Percentiles rank a stretch among this genome's conserved stretches.
Evolutionary conservation across 2,888 invertebrate genomes (phyloP).

Genomic region (Corbicula japonica): DNA sequence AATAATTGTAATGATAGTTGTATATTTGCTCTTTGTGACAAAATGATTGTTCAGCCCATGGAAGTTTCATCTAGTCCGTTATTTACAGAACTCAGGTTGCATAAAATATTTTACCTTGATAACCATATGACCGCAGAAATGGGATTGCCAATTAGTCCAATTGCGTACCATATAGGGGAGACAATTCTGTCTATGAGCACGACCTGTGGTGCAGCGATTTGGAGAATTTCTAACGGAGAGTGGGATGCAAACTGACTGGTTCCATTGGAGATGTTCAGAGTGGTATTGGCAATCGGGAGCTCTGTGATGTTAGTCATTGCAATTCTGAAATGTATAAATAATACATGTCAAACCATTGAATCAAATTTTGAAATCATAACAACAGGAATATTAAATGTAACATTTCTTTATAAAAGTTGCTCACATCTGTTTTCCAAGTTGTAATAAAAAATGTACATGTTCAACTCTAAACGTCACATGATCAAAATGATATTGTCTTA

Average conservation of each 20-base stretch:
- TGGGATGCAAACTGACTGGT: slow-evolving; percentile 36
- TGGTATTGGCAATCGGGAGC: neutral
- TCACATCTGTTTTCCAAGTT: too few relatives aligned
- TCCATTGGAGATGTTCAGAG: neutral
- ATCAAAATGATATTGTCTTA: too few relatives aligned
- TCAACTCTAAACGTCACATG: too few relatives aligned
- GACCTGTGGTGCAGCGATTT: slow-evolving; percentile 72
- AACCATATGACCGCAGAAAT: slow-evolving; percentile 84
- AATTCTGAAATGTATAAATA: neutral
- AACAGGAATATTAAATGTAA: too few relatives aligned
- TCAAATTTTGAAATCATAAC: too few relatives aligned
- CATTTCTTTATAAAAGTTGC: too few relatives aligned
- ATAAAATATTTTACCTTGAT: slow-evolving; percentile 60
- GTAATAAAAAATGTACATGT: too few relatives aligned
- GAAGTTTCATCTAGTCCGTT: neutral
- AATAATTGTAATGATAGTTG: neutral
- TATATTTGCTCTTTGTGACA: neutral
- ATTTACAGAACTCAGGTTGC: neutral
- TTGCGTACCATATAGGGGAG: slow-evolving; percentile 84
- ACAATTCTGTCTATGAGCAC: slow-evolving; percentile 81
- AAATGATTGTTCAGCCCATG: neutral
- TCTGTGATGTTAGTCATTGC: neutral
- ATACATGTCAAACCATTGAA: too few relatives aligned
- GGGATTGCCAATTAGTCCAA: slow-evolving; percentile 84
- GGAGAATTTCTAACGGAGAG: slow-evolving; percentile 48